A percentile compares a stretch with the other conserved stretches of the same genome.
Conservation (phyloP, 2,113 vertebrate species). For the Trogon melanurus region DNA sequence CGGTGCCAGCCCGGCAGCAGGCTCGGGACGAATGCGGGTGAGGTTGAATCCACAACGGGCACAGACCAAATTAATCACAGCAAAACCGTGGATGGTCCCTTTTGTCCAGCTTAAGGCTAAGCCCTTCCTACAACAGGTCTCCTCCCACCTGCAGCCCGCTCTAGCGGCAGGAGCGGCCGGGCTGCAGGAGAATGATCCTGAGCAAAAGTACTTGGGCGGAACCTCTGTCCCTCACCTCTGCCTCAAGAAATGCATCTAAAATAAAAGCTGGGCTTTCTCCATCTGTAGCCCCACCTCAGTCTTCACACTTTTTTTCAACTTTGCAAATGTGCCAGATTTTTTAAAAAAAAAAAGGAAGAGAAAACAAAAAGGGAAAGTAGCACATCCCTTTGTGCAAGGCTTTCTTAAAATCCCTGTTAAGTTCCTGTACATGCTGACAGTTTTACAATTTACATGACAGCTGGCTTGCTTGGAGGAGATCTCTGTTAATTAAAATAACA, state of each 20-base stretch:
- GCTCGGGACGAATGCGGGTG: accelerated
- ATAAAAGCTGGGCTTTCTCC: background rate
- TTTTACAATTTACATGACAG: constrained; percentile 79
- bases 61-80: background rate
- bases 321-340: constrained; percentile 27
- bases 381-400: constrained; percentile 52
- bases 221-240: background rate
- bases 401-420: constrained; percentile 60
- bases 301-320: background rate
- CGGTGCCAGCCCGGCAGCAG: background rate
- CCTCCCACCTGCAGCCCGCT: background rate
- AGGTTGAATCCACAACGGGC: background rate
- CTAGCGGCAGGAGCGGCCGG: background rate
- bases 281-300: background rate
- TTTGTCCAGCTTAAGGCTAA: background rate
- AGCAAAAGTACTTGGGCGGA: background rate
- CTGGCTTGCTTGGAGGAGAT: constrained; percentile 82
- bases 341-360: background rate
- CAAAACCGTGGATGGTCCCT: background rate
- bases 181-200: background rate
- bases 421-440: constrained; percentile 76
- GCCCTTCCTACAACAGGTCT: background rate
- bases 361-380: background rate
- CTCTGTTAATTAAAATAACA: constrained; percentile 83
- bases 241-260: background rate